These are phyloP conservation scores for Eumacrocentrus americanus DNA, from an alignment of 2,888 invertebrate species.

Conservation along the genomic window DNA sequence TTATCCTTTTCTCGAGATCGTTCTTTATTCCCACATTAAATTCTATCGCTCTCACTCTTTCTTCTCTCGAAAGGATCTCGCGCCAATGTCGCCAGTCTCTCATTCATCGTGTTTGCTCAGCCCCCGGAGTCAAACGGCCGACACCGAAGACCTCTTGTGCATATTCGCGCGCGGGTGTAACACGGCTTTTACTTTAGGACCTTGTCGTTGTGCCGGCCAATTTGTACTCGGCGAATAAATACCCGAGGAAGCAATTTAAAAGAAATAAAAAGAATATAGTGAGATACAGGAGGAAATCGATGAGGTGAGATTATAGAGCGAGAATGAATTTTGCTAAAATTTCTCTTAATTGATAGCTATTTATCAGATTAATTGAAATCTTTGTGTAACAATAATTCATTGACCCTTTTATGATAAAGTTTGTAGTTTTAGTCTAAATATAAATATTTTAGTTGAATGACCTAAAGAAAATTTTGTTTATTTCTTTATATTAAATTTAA, in stretches of 20 bases:
- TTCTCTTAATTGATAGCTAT: too few species aligned
- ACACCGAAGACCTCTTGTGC: too few species aligned
- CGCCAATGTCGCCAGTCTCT: not conserved
- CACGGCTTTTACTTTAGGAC: conserved; percentile 58
- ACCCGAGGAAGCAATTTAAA: conserved; percentile 26
- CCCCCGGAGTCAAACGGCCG: conserved; percentile 42
- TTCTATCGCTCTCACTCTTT: conserved; percentile 33
- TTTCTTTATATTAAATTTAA: not conserved
- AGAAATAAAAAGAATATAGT: too few species aligned
- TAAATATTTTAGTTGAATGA: not conserved
- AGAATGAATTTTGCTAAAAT: too few species aligned
- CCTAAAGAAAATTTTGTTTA: not conserved
- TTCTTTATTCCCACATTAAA: conserved; percentile 35
- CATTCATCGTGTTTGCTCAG: conserved; percentile 13
- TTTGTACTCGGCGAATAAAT: conserved; percentile 52
- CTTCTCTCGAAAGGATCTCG: conserved; percentile 1
- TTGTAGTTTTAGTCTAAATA: not conserved
- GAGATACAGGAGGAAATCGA: too few species aligned
- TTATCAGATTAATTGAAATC: too few species aligned
- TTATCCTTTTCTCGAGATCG: not conserved
- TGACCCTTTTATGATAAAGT: not conserved
- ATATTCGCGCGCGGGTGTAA: too few species aligned
- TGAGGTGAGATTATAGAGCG: too few species aligned
- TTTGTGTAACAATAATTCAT: too few species aligned
- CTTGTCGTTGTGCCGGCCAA: conserved; percentile 56